Base-by-base conservation (phyloP, 2,888 invertebrate genomes). In the Zaprionus lineosus region DNA sequence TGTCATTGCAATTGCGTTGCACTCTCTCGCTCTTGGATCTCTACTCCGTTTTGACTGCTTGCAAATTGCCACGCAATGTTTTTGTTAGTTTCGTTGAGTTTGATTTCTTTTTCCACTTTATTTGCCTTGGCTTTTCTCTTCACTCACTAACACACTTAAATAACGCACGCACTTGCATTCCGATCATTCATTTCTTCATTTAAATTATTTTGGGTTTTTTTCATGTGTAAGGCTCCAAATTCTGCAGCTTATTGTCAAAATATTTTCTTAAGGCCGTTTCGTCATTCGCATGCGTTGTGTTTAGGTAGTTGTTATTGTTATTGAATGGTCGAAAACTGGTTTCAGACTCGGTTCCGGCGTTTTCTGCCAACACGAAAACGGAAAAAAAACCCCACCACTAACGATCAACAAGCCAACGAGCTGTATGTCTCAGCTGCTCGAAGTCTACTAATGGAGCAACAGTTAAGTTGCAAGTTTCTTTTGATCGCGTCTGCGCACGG, bases 211-310 rank as follows among this genome's bases (percentile, higher is more conserved):
- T 1, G n/a, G 2, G 8, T 2, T 8, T 24, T 24, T 24, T 19
- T 3, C 5, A 19, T 19, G 19, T 19, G 19, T n/a, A n/a, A n/a
- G n/a, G n/a, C n/a, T n/a, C n/a, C n/a, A n/a, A 5, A 19, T 19
- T 18, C 15, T 37, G 9, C 3, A 15, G 2, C 9, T 40, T 37
- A 21, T 34, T 52, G 11, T 66, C 37, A 41, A 29, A 39, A 15
- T 62, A 43, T 63, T 62, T 58, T 55, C 58, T 67, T 82, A 77
- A 77, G 78, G 82, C 62, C 71, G 79, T 79, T 86, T 83, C 62
- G 66, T 64, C 76, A 76, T 71, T 72, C 58, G 66, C 64, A 64
- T 67, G 60, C 57, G 81, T 60, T 64, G 57, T 52, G 56, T 53
- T 55, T 60, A 47, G 57, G 28, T 62, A 55, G 46, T 53, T 61